A percentile compares a stretch with the other conserved stretches of the same genome.
These are phyloP conservation scores for Drosophila eugracilis DNA, from an alignment of 1,140 invertebrate species.

Conservation along the genomic window DNA sequence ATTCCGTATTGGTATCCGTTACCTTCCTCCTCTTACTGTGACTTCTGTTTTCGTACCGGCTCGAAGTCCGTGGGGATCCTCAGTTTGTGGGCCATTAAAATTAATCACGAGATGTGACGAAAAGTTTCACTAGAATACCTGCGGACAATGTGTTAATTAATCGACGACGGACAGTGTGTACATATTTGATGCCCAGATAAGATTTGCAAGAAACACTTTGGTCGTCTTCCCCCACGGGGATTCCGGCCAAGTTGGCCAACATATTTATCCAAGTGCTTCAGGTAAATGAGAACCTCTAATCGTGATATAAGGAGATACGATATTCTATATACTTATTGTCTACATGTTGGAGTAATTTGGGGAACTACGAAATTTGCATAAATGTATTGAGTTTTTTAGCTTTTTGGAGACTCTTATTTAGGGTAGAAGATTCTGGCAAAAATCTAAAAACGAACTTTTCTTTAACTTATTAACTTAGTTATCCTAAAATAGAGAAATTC, in stretches of 20 bases:
- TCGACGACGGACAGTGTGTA: constrained; percentile 40
- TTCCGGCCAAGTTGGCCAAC: not conserved
- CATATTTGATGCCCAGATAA: constrained; percentile 61
- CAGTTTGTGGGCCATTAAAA: constrained; percentile 70
- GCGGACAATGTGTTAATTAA: constrained; percentile 64
- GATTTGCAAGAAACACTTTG: constrained; percentile 63
- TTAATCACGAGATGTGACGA: constrained; percentile 77
- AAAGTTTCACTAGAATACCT: constrained; percentile 45
- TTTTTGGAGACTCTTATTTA: too few relatives aligned
- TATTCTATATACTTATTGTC: too few relatives aligned
- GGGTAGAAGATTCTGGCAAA: too few relatives aligned
- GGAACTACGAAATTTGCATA: too few relatives aligned
- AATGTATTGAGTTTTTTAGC: too few relatives aligned
- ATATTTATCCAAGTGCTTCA: too few relatives aligned
- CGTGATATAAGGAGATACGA: too few relatives aligned
- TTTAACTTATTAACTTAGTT: too few relatives aligned
- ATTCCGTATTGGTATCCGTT: constrained; percentile 18
- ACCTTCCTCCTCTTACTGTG: not conserved
- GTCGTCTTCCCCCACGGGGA: constrained; percentile 4
- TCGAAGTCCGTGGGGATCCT: constrained; percentile 23
- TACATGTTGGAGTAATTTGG: too few relatives aligned
- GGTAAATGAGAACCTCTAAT: too few relatives aligned
- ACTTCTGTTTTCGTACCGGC: not conserved
- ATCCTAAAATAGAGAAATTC: too few relatives aligned
- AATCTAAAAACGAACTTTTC: too few relatives aligned